Conservation (phyloP, 2,888 invertebrate species). For the Stramonita haemastoma region DNA sequence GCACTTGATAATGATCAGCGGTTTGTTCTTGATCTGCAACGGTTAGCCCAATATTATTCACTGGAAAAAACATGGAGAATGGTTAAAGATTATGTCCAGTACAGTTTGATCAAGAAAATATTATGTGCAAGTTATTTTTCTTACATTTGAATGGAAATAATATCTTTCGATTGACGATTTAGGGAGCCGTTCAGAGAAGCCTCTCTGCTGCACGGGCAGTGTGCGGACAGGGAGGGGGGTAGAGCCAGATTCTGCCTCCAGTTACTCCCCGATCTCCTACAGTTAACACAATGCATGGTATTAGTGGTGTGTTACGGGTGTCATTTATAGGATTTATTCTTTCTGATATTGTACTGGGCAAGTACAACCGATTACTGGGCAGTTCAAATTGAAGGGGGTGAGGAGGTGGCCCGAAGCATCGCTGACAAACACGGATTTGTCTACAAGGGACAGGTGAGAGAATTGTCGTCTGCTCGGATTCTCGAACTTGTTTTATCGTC, state of each 20-base stretch:
- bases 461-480: conserved; percentile 12
- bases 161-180: conserved; percentile 38
- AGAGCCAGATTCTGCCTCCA: conserved; percentile 41
- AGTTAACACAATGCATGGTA: conserved; percentile 58
- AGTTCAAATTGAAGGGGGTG: conserved; percentile 70
- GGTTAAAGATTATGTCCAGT: conserved; percentile 45
- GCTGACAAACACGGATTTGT: conserved; percentile 72
- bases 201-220: conserved; percentile 38
- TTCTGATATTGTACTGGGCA: conserved; percentile 52
- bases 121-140: conserved; percentile 31
- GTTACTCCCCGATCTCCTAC: conserved; percentile 32
- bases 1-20: conserved; percentile 38
- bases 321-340: conserved; percentile 58
- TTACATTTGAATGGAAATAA: conserved; percentile 38
- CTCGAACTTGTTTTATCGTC: neutral
- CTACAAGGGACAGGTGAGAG: conserved; percentile 66
- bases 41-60: conserved; percentile 35
- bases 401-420: conserved; percentile 63
- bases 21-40: conserved; percentile 21
- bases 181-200: conserved; percentile 35
- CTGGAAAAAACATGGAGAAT: conserved; percentile 52
- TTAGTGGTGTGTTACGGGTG: conserved; percentile 53
- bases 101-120: conserved; percentile 1
- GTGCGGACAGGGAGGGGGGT: conserved; percentile 44
- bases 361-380: conserved; percentile 74